Evolutionary conservation across 2,888 invertebrate genomes (phyloP).

Genomic region (Conops quadrifasciatus): DNA sequence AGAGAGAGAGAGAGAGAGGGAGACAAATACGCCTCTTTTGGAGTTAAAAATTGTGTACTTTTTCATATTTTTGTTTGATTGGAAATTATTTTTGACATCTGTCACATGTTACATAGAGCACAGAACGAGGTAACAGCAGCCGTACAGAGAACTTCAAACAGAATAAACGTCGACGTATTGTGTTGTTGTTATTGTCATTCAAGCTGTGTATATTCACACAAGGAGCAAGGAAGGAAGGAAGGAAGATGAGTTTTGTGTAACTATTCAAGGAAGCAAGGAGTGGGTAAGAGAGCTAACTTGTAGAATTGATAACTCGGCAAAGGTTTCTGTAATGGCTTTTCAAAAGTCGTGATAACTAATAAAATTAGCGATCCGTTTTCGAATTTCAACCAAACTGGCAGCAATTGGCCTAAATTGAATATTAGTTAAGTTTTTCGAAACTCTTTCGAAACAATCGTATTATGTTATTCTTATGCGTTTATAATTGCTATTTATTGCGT

Average conservation of each 20-base stretch:
- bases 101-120: conserved; percentile 20
- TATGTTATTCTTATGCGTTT: conserved; percentile 47
- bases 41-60: conserved; percentile 9
- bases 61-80: conserved; percentile 38
- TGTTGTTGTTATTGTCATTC: neutral
- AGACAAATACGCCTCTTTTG: neutral
- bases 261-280: neutral
- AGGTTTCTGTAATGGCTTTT: neutral
- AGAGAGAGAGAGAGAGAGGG: neutral
- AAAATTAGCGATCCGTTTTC: conserved; percentile 30
- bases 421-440: neutral
- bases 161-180: neutral
- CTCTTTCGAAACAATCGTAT: conserved; percentile 32
- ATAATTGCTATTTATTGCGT: conserved; percentile 49
- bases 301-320: too few species aligned
- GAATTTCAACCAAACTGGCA: too few species aligned
- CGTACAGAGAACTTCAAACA: conserved; percentile 23
- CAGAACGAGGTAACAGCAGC: neutral
- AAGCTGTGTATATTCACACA: neutral
- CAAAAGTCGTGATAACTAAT: conserved; percentile 21
- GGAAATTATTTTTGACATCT: conserved; percentile 35
- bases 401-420: conserved; percentile 28
- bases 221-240: neutral
- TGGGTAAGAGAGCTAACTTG: neutral
- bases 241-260: neutral